These are phyloP conservation scores for Protophormia terraenovae DNA, from an alignment of 2,888 invertebrate species.

Conservation along the genomic window DNA sequence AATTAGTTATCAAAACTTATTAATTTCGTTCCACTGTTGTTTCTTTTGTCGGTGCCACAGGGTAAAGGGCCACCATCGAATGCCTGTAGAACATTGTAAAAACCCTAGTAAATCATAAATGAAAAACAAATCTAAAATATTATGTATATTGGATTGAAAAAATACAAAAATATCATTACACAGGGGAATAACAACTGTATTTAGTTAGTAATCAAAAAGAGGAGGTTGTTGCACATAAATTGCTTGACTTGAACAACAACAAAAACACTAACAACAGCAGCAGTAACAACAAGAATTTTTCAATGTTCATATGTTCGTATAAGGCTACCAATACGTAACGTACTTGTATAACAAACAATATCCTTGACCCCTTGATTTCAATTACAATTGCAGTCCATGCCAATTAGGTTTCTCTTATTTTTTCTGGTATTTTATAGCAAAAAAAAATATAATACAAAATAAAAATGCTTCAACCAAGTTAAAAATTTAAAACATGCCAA, in stretches of 20 bases:
- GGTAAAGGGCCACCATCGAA: not conserved
- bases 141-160: slow-evolving; percentile 27
- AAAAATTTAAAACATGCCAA: slow-evolving; percentile 45
- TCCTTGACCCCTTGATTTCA: slow-evolving; percentile 63
- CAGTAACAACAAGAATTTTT: not conserved
- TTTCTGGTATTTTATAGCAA: slow-evolving; percentile 23
- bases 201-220: slow-evolving; percentile 12
- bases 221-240: slow-evolving; percentile 46
- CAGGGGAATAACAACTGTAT: slow-evolving; percentile 57
- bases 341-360: slow-evolving; percentile 40
- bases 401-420: slow-evolving; percentile 55
- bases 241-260: not conserved
- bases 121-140: not conserved
- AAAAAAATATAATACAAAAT: not conserved
- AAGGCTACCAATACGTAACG: not conserved
- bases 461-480: slow-evolving; percentile 22
- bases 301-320: not conserved
- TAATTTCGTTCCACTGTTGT: slow-evolving; percentile 22
- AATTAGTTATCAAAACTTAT: no score
- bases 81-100: not conserved
- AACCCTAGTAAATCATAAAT: slow-evolving; percentile 19
- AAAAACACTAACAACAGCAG: not conserved
- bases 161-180: slow-evolving; percentile 31
- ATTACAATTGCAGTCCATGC: slow-evolving; percentile 59
- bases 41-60: not conserved